These are phyloP conservation scores for Diuraphis noxia DNA, from an alignment of 1,140 invertebrate species.

Conservation along the genomic window DNA sequence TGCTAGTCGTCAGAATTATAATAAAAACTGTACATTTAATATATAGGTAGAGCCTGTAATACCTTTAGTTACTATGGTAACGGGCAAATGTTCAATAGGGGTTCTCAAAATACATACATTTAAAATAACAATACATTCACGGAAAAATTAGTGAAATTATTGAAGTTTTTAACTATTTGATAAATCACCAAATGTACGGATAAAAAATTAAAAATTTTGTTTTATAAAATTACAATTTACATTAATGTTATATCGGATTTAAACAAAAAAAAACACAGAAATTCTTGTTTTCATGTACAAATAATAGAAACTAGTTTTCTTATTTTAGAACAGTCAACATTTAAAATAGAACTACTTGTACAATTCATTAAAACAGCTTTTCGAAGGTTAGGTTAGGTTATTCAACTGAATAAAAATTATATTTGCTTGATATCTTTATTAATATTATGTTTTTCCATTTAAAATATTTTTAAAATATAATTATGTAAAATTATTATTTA, in stretches of 20 bases:
- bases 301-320: neutral
- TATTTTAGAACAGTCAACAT: neutral
- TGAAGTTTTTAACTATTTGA: neutral
- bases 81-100: slow-evolving; percentile 2
- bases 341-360: too few species aligned
- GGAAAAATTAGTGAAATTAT: neutral
- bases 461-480: too few species aligned
- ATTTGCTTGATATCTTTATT: too few species aligned
- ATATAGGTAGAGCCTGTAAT: neutral
- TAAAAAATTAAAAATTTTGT: too few species aligned
- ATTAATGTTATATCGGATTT: too few species aligned
- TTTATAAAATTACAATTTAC: neutral
- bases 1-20: neutral
- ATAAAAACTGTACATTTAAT: neutral
- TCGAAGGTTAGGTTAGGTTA: too few species aligned
- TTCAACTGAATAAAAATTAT: too few species aligned
- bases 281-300: neutral
- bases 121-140: neutral
- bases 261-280: too few species aligned
- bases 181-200: neutral
- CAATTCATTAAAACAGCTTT: too few species aligned
- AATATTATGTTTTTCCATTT: too few species aligned
- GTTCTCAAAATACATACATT: slow-evolving; percentile 7
- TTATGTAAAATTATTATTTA: too few species aligned
- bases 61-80: neutral